Evolutionary conservation across 2,888 invertebrate species (phyloP).

Genomic region (Penaeus monodon): DNA sequence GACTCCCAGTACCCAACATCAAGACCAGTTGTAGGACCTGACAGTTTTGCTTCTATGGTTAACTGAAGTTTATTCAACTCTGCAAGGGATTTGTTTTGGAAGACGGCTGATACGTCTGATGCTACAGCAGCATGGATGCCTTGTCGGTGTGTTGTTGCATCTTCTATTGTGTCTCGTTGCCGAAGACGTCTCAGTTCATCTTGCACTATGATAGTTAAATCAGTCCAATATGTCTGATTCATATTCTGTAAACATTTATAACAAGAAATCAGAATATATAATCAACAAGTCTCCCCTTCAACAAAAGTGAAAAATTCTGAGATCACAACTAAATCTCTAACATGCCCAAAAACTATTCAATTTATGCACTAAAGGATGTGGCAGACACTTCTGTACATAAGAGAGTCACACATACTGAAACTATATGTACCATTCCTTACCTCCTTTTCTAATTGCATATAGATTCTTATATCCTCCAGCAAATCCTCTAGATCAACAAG

Average conservation of each 20-base stretch:
- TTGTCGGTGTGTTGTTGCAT: constrained; percentile 74
- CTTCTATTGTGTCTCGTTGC: constrained; percentile 78
- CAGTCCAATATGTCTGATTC: constrained; percentile 94
- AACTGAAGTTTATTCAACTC: constrained; percentile 86
- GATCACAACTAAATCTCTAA: no score
- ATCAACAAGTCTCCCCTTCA: no score
- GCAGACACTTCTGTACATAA: background rate
- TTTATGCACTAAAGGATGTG: no score
- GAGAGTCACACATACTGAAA: background rate
- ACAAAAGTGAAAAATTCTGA: no score
- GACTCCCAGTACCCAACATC: constrained; percentile 99
- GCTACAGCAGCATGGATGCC: constrained; percentile 93
- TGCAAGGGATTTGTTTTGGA: constrained; percentile 91
- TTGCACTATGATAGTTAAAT: constrained; percentile 93
- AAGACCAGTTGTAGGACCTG: constrained; percentile 86
- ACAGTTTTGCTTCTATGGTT: constrained; percentile 89
- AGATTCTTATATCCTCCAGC: constrained; percentile 93
- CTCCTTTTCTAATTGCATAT: constrained; percentile 85
- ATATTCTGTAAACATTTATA: constrained; percentile 74
- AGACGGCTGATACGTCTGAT: constrained; percentile 83
- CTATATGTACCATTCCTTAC: constrained; percentile 10
- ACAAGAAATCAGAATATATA: background rate
- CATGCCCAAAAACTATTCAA: no score
- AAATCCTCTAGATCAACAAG: constrained; percentile 94
- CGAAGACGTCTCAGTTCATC: constrained; percentile 91